phyloP scores from a whole-genome alignment of 2,888 invertebrate species.

The Aporophyla lueneburgensis region DNA sequence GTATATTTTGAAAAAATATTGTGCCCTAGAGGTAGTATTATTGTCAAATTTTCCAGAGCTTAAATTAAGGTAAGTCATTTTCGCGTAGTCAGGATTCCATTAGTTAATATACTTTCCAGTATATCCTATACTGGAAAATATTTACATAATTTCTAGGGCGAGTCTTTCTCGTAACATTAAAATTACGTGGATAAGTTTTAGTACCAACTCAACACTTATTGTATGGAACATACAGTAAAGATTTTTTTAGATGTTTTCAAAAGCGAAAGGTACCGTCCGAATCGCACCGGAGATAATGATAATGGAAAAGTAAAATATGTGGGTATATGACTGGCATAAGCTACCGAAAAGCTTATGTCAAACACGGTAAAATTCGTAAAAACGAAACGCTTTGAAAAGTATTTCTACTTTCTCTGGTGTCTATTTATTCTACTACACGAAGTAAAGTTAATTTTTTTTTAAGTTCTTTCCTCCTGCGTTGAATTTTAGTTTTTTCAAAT shows the following conservation, averaged over 20 bases:
- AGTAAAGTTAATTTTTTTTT: too few species aligned
- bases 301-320: too few species aligned
- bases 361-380: background rate
- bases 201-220: background rate
- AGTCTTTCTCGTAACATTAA: slow-evolving; percentile 14
- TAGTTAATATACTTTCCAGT: too few species aligned
- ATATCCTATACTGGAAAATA: slow-evolving; percentile 29
- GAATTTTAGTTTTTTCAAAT: background rate
- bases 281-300: too few species aligned
- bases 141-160: slow-evolving; percentile 41
- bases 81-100: slow-evolving; percentile 33
- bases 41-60: slow-evolving; percentile 28
- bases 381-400: too few species aligned
- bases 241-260: background rate
- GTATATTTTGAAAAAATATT: slow-evolving; percentile 9
- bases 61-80: slow-evolving; percentile 34
- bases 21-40: background rate
- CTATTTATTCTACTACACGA: too few species aligned
- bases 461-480: too few species aligned
- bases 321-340: background rate
- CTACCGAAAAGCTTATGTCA: background rate
- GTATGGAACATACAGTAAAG: background rate
- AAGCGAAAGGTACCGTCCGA: background rate
- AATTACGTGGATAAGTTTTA: background rate
- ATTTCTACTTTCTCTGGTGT: too few species aligned